A percentile compares a stretch with the other conserved stretches of the same genome.
Evolutionary conservation across 1,140 invertebrate species (phyloP).

Genomic region (Cherax destructor): DNA sequence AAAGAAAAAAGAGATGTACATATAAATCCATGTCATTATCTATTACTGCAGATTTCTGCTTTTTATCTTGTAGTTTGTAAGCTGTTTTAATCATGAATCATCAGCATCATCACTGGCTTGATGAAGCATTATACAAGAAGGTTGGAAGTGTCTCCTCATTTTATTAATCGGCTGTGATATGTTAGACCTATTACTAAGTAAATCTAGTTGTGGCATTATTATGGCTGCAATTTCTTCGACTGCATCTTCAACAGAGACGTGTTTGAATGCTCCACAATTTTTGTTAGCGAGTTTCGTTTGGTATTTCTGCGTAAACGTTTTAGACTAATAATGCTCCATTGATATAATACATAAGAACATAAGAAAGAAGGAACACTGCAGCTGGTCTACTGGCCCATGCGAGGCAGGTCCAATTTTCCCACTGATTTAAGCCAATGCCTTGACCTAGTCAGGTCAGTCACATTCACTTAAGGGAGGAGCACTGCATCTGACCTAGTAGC

Average conservation of each 20-base stretch:
- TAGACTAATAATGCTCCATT: constrained; percentile 21
- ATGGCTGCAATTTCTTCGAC: no score
- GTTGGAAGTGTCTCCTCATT: constrained; percentile 27
- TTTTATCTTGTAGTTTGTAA: constrained; percentile 24
- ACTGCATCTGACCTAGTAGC: no score
- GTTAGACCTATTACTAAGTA: constrained; percentile 29
- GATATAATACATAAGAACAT: no score
- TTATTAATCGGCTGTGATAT: constrained; percentile 44
- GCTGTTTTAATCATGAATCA: constrained; percentile 34
- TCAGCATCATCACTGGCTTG: constrained; percentile 46
- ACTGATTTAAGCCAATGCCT: no score
- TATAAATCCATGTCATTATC: constrained; percentile 16
- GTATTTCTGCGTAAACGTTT: constrained; percentile 22
- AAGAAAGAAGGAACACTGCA: no score
- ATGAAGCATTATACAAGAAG: constrained; percentile 27
- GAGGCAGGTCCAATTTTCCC: no score
- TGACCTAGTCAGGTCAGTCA: no score
- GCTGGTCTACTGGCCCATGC: no score
- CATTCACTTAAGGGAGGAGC: no score
- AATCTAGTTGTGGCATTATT: constrained; percentile 26
- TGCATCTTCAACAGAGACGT: background rate
- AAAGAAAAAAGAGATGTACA: constrained; percentile 7
- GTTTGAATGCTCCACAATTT: constrained; percentile 19
- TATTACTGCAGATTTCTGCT: constrained; percentile 24
- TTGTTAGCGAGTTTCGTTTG: constrained; percentile 17